A percentile compares a stretch with the other conserved stretches of the same genome.
Evolutionary conservation across 2,113 vertebrate genomes (phyloP).

Genomic region (Prinia subflava): DNA sequence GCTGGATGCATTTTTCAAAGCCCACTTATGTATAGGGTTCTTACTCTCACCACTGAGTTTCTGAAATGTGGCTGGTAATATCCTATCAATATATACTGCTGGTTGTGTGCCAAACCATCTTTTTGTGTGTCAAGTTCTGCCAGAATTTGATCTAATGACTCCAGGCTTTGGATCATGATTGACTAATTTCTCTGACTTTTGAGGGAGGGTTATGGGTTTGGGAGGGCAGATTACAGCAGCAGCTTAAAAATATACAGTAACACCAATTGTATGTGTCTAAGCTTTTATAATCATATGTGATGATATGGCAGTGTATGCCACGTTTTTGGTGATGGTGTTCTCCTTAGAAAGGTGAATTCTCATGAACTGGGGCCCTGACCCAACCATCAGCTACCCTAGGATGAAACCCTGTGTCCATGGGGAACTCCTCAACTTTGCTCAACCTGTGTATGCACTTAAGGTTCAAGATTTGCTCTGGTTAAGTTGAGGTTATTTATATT

Average conservation of each 20-base stretch:
- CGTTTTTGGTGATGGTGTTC: fast-evolving
- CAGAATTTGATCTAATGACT: slow-evolving; percentile 69
- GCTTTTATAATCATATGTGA: not conserved
- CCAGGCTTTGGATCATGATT: slow-evolving; percentile 36
- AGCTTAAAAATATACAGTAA: not conserved
- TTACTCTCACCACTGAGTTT: not conserved
- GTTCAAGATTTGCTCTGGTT: not conserved
- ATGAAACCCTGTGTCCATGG: not conserved
- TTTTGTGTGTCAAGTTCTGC: slow-evolving; percentile 63
- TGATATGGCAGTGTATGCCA: not conserved
- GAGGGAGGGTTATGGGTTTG: not conserved
- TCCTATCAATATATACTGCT: slow-evolving; percentile 56
- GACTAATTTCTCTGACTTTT: not conserved
- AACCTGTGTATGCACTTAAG: not conserved
- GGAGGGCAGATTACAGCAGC: not conserved
- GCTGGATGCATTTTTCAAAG: not conserved
- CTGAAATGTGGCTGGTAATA: slow-evolving; percentile 17
- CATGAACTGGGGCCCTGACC: not conserved
- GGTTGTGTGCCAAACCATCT: slow-evolving; percentile 60
- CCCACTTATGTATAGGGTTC: not conserved
- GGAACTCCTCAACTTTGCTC: not conserved
- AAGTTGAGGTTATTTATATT: not conserved
- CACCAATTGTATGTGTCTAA: not conserved
- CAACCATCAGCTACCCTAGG: not conserved
- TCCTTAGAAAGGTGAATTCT: not conserved